Percentiles rank a stretch among this genome's conserved stretches.
Conservation (phyloP, 1,140 invertebrate species). For the Trissolcus basalis region DNA sequence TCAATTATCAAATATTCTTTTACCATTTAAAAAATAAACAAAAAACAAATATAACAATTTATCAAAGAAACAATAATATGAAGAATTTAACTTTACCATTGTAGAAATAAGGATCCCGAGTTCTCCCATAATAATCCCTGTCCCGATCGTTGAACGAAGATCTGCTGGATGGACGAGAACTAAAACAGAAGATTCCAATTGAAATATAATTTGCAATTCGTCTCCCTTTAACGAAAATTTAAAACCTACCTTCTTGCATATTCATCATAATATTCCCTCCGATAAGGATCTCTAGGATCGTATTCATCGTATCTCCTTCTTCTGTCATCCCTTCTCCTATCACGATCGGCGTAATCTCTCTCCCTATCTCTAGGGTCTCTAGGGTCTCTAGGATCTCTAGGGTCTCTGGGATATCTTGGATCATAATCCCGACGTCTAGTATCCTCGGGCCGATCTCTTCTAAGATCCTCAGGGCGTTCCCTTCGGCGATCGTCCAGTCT, state of each 20-base stretch:
- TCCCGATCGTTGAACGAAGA: conserved; percentile 77
- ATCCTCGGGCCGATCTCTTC: conserved; percentile 63
- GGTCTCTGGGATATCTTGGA: conserved; percentile 55
- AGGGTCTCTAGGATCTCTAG: conserved; percentile 67
- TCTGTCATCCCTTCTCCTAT: conserved; percentile 68
- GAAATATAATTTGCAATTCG: background rate
- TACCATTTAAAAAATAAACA: conserved; percentile 18
- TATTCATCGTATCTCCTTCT: conserved; percentile 71
- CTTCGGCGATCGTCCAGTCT: conserved; percentile 66
- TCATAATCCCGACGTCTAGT: conserved; percentile 3
- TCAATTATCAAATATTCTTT: too few species aligned
- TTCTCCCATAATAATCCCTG: conserved; percentile 71
- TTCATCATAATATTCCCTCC: conserved; percentile 74
- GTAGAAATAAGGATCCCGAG: conserved; percentile 74
- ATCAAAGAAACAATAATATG: too few species aligned
- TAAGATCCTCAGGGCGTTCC: conserved; percentile 62
- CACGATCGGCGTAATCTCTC: conserved; percentile 67
- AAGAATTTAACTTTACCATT: too few species aligned
- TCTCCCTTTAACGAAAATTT: background rate
- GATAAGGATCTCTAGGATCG: conserved; percentile 66
- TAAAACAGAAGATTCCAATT: conserved; percentile 40
- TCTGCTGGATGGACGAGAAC: conserved; percentile 76
- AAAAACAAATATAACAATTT: too few species aligned
- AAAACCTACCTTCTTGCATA: conserved; percentile 67
- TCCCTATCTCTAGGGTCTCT: conserved; percentile 42